Base-by-base conservation (phyloP, 2,888 invertebrate genomes). In the Megalurothrips usitatus region DNA sequence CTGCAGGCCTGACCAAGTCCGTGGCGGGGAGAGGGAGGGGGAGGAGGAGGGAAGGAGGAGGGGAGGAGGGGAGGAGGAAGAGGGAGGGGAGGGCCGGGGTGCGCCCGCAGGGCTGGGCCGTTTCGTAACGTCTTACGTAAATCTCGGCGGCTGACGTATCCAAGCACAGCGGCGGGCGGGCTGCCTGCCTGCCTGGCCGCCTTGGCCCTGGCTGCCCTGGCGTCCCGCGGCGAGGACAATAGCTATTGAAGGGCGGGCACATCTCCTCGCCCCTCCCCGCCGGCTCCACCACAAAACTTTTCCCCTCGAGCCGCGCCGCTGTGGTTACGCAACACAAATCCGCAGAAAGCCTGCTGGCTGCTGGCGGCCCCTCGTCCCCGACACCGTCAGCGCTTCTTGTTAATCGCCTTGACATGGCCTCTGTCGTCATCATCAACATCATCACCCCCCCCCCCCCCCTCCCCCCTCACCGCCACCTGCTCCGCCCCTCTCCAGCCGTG, bases 81-180 rank as follows among this genome's bases (percentile, higher is more conserved):
- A n/a, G n/a, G 58, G 58, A 17, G 58, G 58, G 58, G 58, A 17
- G 58, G 11, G 58, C 6, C 14, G 58, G 58, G 58, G 58, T 17
- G n/a, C 68, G 23, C 26, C 8, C 23, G 68, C 23, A 23, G 68
- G 23, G 68, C 23, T 8, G 26, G 68, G 68, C 68, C 23, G 68
- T 75, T 23, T 26, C 68, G 68, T 75, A 75, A 75, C 68, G 26
- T 75, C 68, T 75, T 75, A 75, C 68, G 68, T 75, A 75, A 75
- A 75, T 75, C 68, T 75, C 23, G 68, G 26, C 26, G 68, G 68
- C 26, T 26, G 23, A 26, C 68, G 68, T 75, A 75, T 75, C 68
- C 68, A 75, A 75, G 68, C 26, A 75, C 68, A 19, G 68, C 26
- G 68, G 68, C 23, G 6, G 34, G 34, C 34, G 34, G 34, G 34